phyloP scores from a whole-genome alignment of 1,140 invertebrate genomes.

The Macrobrachium rosenbergii region DNA sequence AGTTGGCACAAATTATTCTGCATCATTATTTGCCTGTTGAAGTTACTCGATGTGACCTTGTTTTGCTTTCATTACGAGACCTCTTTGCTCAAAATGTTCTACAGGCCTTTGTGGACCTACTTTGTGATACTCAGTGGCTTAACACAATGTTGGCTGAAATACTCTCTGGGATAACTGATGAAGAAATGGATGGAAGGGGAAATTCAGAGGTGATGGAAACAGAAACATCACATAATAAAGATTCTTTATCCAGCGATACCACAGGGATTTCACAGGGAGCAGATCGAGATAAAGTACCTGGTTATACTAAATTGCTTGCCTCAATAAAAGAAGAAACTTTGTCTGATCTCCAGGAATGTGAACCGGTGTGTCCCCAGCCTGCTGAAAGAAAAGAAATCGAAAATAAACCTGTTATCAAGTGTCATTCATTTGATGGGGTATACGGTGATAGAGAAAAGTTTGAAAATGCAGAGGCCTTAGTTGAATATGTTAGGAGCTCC shows the following conservation, averaged over 20 bases:
- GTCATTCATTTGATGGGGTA: not conserved
- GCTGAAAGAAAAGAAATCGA: conserved; percentile 30
- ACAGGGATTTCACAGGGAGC: not conserved
- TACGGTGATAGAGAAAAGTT: conserved; percentile 44
- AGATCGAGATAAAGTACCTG: conserved; percentile 14
- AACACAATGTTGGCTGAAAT: conserved; percentile 60
- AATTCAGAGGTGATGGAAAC: not conserved
- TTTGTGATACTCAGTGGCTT: conserved; percentile 66
- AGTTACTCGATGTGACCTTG: conserved; percentile 60
- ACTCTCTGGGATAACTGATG: conserved; percentile 45
- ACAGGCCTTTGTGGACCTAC: conserved; percentile 65
- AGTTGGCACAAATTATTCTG: conserved; percentile 65
- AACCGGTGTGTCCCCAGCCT: not conserved
- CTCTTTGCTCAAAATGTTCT: conserved; percentile 67
- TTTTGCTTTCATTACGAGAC: conserved; percentile 64
- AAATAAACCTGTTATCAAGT: not conserved
- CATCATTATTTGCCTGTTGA: conserved; percentile 66
- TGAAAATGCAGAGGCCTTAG: conserved; percentile 57
- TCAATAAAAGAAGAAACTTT: conserved; percentile 53
- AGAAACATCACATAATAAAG: conserved; percentile 6
- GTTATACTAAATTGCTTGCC: conserved; percentile 21
- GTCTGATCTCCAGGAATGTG: conserved; percentile 40
- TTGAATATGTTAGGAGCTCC: conserved; percentile 55
- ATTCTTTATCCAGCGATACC: not conserved
- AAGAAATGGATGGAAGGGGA: conserved; percentile 1